A percentile compares a stretch with the other conserved stretches of the same genome.
Evolutionary conservation across 2,888 invertebrate genomes (phyloP).

Genomic region (Caenorhabditis imperialis): DNA sequence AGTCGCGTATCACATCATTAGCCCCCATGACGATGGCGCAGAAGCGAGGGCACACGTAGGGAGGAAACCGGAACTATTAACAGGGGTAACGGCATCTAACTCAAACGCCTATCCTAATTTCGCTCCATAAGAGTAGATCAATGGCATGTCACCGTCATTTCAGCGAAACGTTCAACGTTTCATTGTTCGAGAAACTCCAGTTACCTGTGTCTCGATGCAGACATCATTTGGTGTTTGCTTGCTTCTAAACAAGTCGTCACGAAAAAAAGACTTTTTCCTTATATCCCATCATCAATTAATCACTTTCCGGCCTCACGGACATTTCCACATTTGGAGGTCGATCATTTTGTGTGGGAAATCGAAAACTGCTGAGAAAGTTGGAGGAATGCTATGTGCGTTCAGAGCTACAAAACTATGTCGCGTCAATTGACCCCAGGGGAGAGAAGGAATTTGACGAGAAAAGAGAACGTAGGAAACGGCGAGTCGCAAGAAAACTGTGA

Average conservation of each 20-base stretch:
- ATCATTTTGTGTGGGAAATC: conserved; percentile 13
- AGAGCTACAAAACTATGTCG: conserved; percentile 26
- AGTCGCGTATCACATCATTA: conserved; percentile 28
- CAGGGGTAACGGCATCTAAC: conserved; percentile 4
- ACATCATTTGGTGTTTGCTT: too few relatives aligned
- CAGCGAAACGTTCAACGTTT: too few relatives aligned
- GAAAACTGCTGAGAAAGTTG: not conserved
- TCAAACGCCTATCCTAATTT: conserved; percentile 5
- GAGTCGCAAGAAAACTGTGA: conserved; percentile 28
- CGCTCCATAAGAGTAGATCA: not conserved
- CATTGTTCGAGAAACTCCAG: too few relatives aligned
- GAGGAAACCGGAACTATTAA: conserved; percentile 27
- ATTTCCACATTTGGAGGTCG: conserved; percentile 29
- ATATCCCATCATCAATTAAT: conserved; percentile 6
- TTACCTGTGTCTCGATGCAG: too few relatives aligned
- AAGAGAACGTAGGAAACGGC: not conserved
- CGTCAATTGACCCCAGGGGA: conserved; percentile 29
- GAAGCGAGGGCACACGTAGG: conserved; percentile 4
- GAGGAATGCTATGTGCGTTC: conserved; percentile 30
- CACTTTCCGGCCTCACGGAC: conserved; percentile 2
- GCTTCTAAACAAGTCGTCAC: too few relatives aligned
- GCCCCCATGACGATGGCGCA: not conserved
- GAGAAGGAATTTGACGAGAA: conserved; percentile 4
- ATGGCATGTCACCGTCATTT: not conserved
- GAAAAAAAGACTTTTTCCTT: not conserved